Conservation (phyloP, 1,140 invertebrate species). For the Trigoniulus corallinus region DNA sequence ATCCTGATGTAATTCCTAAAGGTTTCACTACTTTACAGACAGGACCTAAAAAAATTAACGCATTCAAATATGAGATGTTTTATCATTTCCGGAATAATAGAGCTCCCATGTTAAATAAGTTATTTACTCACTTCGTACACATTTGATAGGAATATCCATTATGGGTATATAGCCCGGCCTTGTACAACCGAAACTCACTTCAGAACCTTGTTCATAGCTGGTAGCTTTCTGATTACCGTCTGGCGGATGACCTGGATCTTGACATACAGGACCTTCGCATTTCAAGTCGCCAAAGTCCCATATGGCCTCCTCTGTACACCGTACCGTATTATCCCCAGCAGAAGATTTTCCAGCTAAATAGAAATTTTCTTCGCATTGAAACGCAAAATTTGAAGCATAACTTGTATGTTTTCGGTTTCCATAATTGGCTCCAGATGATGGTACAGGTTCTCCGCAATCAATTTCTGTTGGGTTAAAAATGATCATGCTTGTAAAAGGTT, state of each 20-base stretch:
- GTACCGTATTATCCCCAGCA: conserved; percentile 76
- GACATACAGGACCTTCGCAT: conserved; percentile 88
- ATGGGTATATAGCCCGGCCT: conserved; percentile 85
- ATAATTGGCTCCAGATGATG: conserved; percentile 82
- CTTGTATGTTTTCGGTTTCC: conserved; percentile 68
- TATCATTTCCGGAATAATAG: not conserved
- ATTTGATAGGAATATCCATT: conserved; percentile 73
- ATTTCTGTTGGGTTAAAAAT: conserved; percentile 30
- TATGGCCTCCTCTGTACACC: conserved; percentile 75
- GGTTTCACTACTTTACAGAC: conserved; percentile 87
- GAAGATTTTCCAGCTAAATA: conserved; percentile 81
- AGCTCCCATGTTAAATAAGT: not conserved
- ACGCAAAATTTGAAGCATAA: conserved; percentile 84
- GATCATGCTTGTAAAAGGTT: conserved; percentile 2
- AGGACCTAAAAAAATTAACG: conserved; percentile 44
- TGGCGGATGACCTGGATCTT: conserved; percentile 81
- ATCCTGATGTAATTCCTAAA: conserved; percentile 73
- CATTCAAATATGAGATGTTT: too few relatives aligned
- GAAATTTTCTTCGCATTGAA: conserved; percentile 91
- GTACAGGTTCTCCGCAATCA: conserved; percentile 69
- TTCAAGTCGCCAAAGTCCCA: conserved; percentile 95
- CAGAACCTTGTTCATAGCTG: conserved; percentile 81
- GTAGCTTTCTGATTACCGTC: conserved; percentile 74
- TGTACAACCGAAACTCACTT: conserved; percentile 76
- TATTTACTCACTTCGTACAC: conserved; percentile 37